Evolutionary conservation across 2,888 invertebrate genomes (phyloP).

Genomic region (Notocelia uddmanniana): DNA sequence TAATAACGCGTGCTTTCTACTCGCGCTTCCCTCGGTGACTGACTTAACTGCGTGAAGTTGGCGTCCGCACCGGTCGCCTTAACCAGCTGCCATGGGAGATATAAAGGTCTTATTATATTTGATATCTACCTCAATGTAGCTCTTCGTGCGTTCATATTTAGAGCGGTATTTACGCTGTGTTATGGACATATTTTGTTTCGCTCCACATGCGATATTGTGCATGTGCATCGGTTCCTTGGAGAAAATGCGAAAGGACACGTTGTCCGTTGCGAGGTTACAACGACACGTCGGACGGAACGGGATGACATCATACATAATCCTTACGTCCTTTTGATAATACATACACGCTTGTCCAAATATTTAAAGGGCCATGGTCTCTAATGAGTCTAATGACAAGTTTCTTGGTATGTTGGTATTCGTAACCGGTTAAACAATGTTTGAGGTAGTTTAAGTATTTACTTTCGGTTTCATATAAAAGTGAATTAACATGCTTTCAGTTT

Average conservation of each 20-base stretch:
- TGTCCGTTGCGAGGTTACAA: constrained; percentile 29
- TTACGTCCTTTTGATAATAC: constrained; percentile 9
- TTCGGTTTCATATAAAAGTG: neutral
- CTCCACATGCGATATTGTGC: constrained; percentile 44
- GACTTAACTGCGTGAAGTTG: constrained; percentile 42
- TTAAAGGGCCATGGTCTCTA: constrained; percentile 2
- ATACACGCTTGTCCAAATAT: constrained; percentile 13
- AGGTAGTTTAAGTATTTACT: constrained; percentile 9
- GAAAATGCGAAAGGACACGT: constrained; percentile 48
- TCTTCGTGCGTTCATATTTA: neutral
- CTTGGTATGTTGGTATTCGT: neutral
- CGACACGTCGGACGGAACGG: constrained; percentile 26
- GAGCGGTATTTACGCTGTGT: neutral
- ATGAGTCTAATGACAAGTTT: neutral
- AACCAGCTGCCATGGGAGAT: constrained; percentile 20
- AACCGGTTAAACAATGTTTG: constrained; percentile 9
- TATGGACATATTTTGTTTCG: constrained; percentile 21
- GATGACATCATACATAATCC: constrained; percentile 42
- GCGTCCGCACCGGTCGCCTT: constrained; percentile 36
- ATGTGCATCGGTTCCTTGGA: constrained; percentile 46
- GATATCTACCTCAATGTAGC: neutral
- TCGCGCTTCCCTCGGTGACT: constrained; percentile 43
- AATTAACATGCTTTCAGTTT: no score
- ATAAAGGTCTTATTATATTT: constrained; percentile 36
- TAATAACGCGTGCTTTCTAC: constrained; percentile 26